Percentiles rank a stretch among this genome's conserved stretches.
phyloP scores from a whole-genome alignment of 2,888 invertebrate genomes.

The Chironomus riparius region DNA sequence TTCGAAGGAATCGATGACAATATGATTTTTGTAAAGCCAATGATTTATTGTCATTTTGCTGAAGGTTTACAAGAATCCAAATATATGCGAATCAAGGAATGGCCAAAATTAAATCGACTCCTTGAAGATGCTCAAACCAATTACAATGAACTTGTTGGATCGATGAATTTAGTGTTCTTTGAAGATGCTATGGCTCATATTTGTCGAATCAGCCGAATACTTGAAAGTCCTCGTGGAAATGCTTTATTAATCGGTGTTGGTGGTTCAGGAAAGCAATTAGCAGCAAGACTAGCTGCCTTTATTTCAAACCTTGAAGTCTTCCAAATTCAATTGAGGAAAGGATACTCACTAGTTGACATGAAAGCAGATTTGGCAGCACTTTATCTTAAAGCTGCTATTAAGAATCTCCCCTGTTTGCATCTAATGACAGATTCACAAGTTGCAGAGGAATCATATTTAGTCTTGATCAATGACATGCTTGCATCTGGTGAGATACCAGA shows the following conservation, averaged over 20 bases:
- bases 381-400: conserved; percentile 85
- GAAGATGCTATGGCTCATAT: conserved; percentile 98
- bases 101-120: conserved; percentile 69
- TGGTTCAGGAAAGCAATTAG: conserved; percentile 90
- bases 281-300: conserved; percentile 85
- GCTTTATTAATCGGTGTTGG: conserved; percentile 92
- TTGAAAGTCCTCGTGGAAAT: conserved; percentile 91
- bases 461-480: conserved; percentile 88
- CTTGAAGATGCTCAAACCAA: conserved; percentile 83
- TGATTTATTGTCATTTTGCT: conserved; percentile 94
- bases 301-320: conserved; percentile 90
- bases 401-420: conserved; percentile 90
- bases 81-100: conserved; percentile 58
- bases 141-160: conserved; percentile 92
- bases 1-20: conserved; percentile 66
- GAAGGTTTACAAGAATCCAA: conserved; percentile 87
- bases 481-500: conserved; percentile 95
- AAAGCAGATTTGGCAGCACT: conserved; percentile 61
- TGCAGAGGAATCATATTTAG: conserved; percentile 88
- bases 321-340: conserved; percentile 84
- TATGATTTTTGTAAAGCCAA: conserved; percentile 59
- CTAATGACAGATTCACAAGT: conserved; percentile 97
- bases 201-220: conserved; percentile 82
- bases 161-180: conserved; percentile 93
- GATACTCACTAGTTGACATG: conserved; percentile 75